Evolutionary conservation across 2,888 invertebrate species (phyloP), one percentile per base, ranked within the genome.

Genomic region (Diabrotica balteata): DNA sequence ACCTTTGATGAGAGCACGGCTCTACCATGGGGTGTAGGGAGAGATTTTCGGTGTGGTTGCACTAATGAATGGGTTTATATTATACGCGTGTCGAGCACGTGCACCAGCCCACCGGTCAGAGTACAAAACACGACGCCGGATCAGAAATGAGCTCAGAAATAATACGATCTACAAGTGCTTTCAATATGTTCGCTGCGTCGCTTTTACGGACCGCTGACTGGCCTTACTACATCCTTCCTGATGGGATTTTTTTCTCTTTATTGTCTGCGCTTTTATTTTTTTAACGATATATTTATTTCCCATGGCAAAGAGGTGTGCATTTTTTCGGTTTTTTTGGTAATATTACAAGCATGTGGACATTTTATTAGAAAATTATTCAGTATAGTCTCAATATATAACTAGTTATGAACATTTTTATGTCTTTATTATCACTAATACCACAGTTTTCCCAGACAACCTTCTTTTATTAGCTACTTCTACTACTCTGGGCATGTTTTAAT

Each of bases 11-110:
- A 67, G 65, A 61, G 69, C 63, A 63, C 68, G 72, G 66, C 63
- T 59, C 62, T 42, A 42, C 42, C 54, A 47, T 47, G 55, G 43
- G 45, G 55, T 57, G 53, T 49, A 58, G 45, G 76, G 71, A 71
- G 74, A 78, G 81, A 81, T 83, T 83, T 83, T 82, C 83, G 80
- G 83, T 83, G 84, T 80, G 84, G 84, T 83, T 83, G 83, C 82
- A 79, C 83, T 84, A 84, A 84, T 84, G 84, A 84, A 84, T 84
- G 81, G 83, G 84, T 84, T 84, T 84, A 84, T 83, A 81, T 83
- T 81, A 76, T 77, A 78, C 82, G 83, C 82, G 83, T 83, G 84
- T 74, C 80, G 63, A 74, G 71, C 84, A 84, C 84, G 84, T 83
- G 84, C 77, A 70, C 70, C 63, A 73, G 77, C 76, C 80, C 81